Evolutionary conservation across 1,140 invertebrate species (phyloP).

Genomic region (Dendrolimus kikuchii): DNA sequence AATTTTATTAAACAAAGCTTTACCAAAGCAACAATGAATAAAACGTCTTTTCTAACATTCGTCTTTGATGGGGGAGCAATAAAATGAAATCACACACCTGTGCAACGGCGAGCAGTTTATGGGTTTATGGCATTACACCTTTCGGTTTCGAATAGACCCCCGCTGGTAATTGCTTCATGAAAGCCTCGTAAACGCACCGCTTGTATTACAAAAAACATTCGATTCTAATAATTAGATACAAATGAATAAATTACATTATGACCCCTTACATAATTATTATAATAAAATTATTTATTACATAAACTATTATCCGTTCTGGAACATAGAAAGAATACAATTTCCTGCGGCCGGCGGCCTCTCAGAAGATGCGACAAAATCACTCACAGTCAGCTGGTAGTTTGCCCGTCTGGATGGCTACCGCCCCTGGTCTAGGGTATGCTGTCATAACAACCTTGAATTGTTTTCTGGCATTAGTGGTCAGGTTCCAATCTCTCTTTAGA

Average conservation of each 20-base stretch:
- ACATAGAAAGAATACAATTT: too few species aligned
- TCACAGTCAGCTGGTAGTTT: too few species aligned
- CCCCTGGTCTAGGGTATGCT: too few species aligned
- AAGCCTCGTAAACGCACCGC: conserved; percentile 40
- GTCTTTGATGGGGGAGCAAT: conserved; percentile 4
- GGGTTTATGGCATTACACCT: conserved; percentile 62
- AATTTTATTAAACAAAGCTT: background rate
- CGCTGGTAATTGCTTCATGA: conserved; percentile 60
- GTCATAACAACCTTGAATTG: too few species aligned
- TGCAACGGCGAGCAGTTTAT: conserved; percentile 45
- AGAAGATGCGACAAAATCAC: too few species aligned
- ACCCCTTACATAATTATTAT: too few species aligned
- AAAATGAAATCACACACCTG: conserved; percentile 39
- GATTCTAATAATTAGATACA: conserved; percentile 28
- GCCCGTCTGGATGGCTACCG: too few species aligned
- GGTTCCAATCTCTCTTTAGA: too few species aligned
- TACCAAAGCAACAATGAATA: conserved; percentile 6
- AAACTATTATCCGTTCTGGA: too few species aligned
- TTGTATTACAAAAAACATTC: conserved; percentile 31
- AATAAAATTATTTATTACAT: too few species aligned
- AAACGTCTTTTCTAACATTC: conserved; percentile 6
- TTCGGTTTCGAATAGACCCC: conserved; percentile 36
- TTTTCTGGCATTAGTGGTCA: too few species aligned
- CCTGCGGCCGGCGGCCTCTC: too few species aligned
- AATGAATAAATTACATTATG: conserved; percentile 6